phyloP scores from a whole-genome alignment of 2,888 invertebrate genomes.

The Bhutanitis thaidina region DNA sequence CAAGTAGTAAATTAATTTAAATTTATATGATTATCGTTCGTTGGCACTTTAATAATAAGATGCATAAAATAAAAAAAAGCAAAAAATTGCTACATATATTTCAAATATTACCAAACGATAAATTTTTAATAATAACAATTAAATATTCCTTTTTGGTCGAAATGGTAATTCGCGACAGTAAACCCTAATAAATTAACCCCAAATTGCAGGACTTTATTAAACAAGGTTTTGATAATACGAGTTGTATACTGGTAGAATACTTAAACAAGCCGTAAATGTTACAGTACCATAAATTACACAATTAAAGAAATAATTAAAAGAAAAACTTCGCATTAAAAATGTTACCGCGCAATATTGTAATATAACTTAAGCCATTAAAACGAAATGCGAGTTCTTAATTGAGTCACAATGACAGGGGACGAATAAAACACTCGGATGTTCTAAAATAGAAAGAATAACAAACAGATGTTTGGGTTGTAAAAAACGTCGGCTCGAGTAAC shows the following conservation, averaged over 20 bases:
- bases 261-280: slow-evolving; percentile 28
- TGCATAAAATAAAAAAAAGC: too few species aligned
- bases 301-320: slow-evolving; percentile 52
- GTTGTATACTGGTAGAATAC: slow-evolving; percentile 11
- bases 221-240: slow-evolving; percentile 1
- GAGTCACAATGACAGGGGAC: slow-evolving; percentile 61
- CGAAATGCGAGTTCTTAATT: slow-evolving; percentile 61
- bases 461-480: slow-evolving; percentile 63
- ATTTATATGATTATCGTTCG: too few species aligned
- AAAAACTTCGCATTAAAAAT: slow-evolving; percentile 48
- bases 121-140: neutral
- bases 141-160: slow-evolving; percentile 1
- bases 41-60: too few species aligned
- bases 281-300: slow-evolving; percentile 58
- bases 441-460: slow-evolving; percentile 68
- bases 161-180: neutral
- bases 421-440: slow-evolving; percentile 51
- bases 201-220: slow-evolving; percentile 3
- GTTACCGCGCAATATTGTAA: slow-evolving; percentile 47
- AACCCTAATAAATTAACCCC: slow-evolving; percentile 1
- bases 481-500: slow-evolving; percentile 45
- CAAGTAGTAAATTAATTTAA: too few species aligned
- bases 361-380: slow-evolving; percentile 56
- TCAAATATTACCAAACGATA: neutral
- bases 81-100: neutral